These are phyloP conservation scores for Mus spicilegus DNA, from an alignment of 2,113 vertebrate species.

Conservation along the genomic window DNA sequence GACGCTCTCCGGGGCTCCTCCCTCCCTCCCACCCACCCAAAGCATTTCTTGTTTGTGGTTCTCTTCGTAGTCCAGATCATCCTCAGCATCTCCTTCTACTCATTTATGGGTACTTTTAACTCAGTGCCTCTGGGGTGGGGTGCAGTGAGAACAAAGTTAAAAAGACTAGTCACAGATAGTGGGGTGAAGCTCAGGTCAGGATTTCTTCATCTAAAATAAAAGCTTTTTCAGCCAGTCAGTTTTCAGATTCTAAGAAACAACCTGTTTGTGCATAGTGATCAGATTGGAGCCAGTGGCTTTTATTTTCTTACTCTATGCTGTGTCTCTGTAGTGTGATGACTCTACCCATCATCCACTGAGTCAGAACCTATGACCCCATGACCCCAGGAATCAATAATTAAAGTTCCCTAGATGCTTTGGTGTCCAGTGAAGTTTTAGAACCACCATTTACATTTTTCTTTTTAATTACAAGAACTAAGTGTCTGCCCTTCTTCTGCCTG, in stretches of 20 bases:
- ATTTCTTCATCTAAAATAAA: slow-evolving; percentile 41
- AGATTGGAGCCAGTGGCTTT: slow-evolving; percentile 13
- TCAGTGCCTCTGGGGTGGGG: slow-evolving; percentile 67
- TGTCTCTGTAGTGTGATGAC: neutral
- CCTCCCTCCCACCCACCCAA: neutral
- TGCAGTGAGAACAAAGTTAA: slow-evolving; percentile 59
- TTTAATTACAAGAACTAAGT: slow-evolving; percentile 30
- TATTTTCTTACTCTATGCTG: neutral
- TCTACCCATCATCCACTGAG: neutral
- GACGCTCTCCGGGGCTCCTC: neutral
- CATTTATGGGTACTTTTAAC: slow-evolving; percentile 80
- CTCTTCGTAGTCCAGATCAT: slow-evolving; percentile 67
- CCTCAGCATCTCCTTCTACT: slow-evolving; percentile 53
- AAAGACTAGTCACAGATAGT: slow-evolving; percentile 47
- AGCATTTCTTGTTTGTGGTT: slow-evolving; percentile 48
- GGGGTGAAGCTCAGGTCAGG: slow-evolving; percentile 44
- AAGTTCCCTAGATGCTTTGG: slow-evolving; percentile 40
- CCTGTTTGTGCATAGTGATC: neutral
- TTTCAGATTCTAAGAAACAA: slow-evolving; percentile 49
- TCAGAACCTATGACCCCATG: slow-evolving; percentile 38
- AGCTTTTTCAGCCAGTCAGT: slow-evolving; percentile 7
- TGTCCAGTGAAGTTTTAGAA: slow-evolving; percentile 60
- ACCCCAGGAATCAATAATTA: slow-evolving; percentile 3
- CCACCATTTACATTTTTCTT: slow-evolving; percentile 38
- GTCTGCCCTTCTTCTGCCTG: slow-evolving; percentile 34